Evolutionary conservation across 2,888 invertebrate species (phyloP), one percentile per base, ranked within the genome.

Genomic region (Pandemis heparana): DNA sequence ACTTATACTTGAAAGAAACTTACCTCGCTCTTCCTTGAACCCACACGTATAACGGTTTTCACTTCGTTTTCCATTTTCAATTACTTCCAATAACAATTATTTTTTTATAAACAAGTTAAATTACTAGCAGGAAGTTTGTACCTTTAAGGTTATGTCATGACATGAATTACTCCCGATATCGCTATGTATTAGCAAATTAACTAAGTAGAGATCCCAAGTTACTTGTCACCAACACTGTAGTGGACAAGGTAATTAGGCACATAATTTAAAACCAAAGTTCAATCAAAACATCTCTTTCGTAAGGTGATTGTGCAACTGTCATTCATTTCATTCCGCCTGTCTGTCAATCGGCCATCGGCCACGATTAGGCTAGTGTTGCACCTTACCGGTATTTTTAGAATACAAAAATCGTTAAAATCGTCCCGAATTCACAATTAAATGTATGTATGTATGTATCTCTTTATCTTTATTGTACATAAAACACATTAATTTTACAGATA

Each of bases 1-100:
- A 18, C 5, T 4, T 5, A 14, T 9, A 18, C 18, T 16, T 62
- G 71, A 64, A 68, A 74, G 32, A 75, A 56, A 91, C 94, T 92
- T 91, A 97, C 97, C 95, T 97, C 97, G 86, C 97, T 98, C 93
- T 97, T 97, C 80, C 97, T 95, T 63, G 97, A 97, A 73, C 97
- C 97, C 74, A 98, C 97, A 79, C 96, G 95, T 79, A 97, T 96
- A 81, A 95, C 92, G 87, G 95, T 95, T 74, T 89, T 90, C 10
- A 84, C 84, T 80, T 89, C 84, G 80, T 82, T 89, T 82, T 90
- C 91, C 94, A 94, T 94, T 79, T 73, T 80, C 74, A 77, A 76
- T 80, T 75, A 41, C 38, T 66, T n/a, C 39, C 41, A 60, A 70
- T 23, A 63, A 32, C 16, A 12, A 62, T 63, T 63, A 78, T 65